Percentiles rank a stretch among this genome's conserved stretches.
phyloP scores from a whole-genome alignment of 2,113 vertebrate genomes.

The Puffinus mauretanicus region DNA sequence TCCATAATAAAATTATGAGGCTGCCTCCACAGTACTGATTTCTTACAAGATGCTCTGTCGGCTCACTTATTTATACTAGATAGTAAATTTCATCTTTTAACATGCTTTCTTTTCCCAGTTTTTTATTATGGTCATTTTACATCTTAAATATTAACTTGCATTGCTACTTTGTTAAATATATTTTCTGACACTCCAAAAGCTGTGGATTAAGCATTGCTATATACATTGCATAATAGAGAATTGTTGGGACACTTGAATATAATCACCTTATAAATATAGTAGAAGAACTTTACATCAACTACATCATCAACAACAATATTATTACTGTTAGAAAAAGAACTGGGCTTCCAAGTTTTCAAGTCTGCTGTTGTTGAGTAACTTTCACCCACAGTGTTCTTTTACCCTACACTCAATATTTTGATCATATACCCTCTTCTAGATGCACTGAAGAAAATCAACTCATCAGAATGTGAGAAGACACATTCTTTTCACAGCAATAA shows the following conservation, averaged over 20 bases:
- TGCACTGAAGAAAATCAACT: not conserved
- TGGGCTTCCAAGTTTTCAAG: not conserved
- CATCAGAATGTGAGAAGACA: not conserved
- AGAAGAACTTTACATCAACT: not conserved
- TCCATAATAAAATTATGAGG: constrained; percentile 12
- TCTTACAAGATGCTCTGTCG: not conserved
- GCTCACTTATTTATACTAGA: constrained; percentile 13
- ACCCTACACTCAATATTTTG: not conserved
- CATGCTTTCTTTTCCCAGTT: not conserved
- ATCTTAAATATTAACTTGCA: not conserved
- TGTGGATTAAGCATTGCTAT: not conserved
- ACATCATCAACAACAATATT: not conserved
- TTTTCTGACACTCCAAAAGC: not conserved
- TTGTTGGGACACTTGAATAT: not conserved
- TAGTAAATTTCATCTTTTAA: constrained; percentile 1
- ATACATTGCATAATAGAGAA: not conserved
- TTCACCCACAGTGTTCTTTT: not conserved
- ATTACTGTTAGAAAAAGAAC: not conserved
- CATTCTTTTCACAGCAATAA: constrained; percentile 28
- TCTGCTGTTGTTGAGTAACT: not conserved
- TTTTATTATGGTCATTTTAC: constrained; percentile 1
- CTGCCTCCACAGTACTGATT: not conserved
- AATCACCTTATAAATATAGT: not conserved
- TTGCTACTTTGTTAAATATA: not conserved
- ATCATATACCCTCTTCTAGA: not conserved